These are phyloP conservation scores for Amblyjoppa proteus DNA, from an alignment of 2,888 invertebrate genomes.

Conservation along the genomic window DNA sequence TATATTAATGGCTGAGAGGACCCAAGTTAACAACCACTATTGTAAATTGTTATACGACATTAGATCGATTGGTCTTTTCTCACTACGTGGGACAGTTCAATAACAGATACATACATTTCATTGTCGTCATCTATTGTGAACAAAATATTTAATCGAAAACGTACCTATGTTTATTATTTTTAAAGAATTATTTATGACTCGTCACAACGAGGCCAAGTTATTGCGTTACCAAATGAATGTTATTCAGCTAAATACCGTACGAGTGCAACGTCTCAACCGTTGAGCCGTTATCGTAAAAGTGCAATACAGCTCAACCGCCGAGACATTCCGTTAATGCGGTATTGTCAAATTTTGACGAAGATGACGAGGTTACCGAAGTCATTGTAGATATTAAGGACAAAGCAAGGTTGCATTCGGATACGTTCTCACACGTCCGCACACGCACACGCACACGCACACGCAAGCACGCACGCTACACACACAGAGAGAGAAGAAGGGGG, in stretches of 20 bases:
- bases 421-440: constrained; percentile 33
- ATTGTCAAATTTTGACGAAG: constrained; percentile 37
- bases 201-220: constrained; percentile 22
- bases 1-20: constrained; percentile 29
- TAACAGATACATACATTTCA: constrained; percentile 11
- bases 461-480: constrained; percentile 49
- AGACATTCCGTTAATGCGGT: constrained; percentile 10
- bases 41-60: constrained; percentile 26
- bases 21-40: constrained; percentile 8
- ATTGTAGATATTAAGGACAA: constrained; percentile 66
- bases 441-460: no score
- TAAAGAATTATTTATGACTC: constrained; percentile 41
- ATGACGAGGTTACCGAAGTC: constrained; percentile 55
- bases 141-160: constrained; percentile 6
- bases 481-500: background rate
- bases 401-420: constrained; percentile 76
- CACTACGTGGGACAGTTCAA: constrained; percentile 23
- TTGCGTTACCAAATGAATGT: constrained; percentile 44
- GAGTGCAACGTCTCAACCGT: constrained; percentile 23
- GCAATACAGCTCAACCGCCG: constrained; percentile 19
- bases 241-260: constrained; percentile 24
- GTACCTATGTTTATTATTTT: constrained; percentile 22
- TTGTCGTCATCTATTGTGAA: constrained; percentile 8
- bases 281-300: background rate
- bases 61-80: constrained; percentile 15